Evolutionary conservation across 2,113 vertebrate species (phyloP), one percentile per base, ranked within the genome.

Genomic region (Anguilla japonica): DNA sequence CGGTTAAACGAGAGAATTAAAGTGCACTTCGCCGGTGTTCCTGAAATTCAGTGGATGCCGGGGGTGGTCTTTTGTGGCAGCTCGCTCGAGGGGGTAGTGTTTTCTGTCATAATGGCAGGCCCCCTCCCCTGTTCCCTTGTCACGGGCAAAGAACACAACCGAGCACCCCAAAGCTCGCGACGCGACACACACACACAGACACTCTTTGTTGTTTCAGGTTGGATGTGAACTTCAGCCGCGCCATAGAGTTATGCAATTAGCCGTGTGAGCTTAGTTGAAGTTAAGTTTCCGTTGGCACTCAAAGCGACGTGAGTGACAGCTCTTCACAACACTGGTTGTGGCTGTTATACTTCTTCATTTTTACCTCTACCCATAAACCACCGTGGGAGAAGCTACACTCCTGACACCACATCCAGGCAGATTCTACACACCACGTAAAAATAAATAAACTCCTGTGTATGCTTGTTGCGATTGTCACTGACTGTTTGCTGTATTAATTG

Each of bases 181-280:
- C 34, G 34, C 34, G 34, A 34, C 34, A 34, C 18, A 67, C 9
- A 75, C n/a, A 14, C 2, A 71, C 20, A 71, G 43, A 46, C 50
- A 13, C 50, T 34, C n/a, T 13, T 75, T 29, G 29, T 75, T 75
- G 71, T 75, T 26, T 34, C 22, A 22, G 26, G 9, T 14, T n/a
- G 11, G 6, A 20, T 67, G 0, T 22, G 60, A 67, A 26, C 18
- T 22, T 11, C 11, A 29, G 3, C 1, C 71, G 5, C 22, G 9
- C 26, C 26, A 22, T 71, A n/a, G n/a, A 75, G 71, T 75, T 75
- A 75, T 75, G 71, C 71, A 75, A 75, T 75, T 75, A 75, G n/a
- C n/a, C 8, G 26, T 11, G 34, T 75, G 11, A 34, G 43, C 43
- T 46, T 8, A 46, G 43, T 2, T 3, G 1, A 11, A 26, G 34